A percentile compares a stretch with the other conserved stretches of the same genome.
Conservation (phyloP, 2,888 invertebrate genomes). For the Leucophora obtusa region DNA sequence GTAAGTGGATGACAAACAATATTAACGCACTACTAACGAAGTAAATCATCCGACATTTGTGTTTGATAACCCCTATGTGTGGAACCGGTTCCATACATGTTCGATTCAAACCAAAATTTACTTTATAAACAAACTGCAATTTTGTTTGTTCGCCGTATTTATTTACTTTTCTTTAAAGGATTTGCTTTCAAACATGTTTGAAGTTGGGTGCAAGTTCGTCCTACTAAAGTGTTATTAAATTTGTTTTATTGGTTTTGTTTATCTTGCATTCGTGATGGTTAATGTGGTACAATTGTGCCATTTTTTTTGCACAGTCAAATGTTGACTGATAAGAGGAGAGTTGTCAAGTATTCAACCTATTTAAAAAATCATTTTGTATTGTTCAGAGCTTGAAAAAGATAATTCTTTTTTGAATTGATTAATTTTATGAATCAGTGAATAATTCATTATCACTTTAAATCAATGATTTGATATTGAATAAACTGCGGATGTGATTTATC, state of each 20-base stretch:
- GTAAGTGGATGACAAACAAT: conserved; percentile 27
- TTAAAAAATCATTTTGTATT: too few relatives aligned
- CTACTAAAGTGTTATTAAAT: conserved; percentile 16
- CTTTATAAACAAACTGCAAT: neutral
- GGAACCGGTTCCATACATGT: conserved; percentile 43
- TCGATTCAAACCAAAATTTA: neutral
- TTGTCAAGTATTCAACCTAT: too few relatives aligned
- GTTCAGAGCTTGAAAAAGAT: too few relatives aligned
- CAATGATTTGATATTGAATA: too few relatives aligned
- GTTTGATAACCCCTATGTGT: conserved; percentile 36
- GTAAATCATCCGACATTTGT: conserved; percentile 1
- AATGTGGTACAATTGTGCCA: too few relatives aligned
- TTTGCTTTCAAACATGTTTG: conserved; percentile 23
- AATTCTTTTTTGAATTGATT: too few relatives aligned
- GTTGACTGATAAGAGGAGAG: too few relatives aligned
- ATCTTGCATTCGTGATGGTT: neutral
- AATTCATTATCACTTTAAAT: too few relatives aligned
- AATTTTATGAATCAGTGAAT: too few relatives aligned
- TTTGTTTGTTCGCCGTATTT: neutral
- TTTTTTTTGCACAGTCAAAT: too few relatives aligned
- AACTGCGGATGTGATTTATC: too few relatives aligned
- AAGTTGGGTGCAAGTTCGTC: conserved; percentile 17
- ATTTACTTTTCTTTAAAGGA: conserved; percentile 1
- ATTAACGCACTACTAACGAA: conserved; percentile 29
- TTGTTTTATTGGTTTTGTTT: neutral